These are phyloP conservation scores for Serripes groenlandicus DNA, from an alignment of 2,888 invertebrate genomes.

Conservation along the genomic window DNA sequence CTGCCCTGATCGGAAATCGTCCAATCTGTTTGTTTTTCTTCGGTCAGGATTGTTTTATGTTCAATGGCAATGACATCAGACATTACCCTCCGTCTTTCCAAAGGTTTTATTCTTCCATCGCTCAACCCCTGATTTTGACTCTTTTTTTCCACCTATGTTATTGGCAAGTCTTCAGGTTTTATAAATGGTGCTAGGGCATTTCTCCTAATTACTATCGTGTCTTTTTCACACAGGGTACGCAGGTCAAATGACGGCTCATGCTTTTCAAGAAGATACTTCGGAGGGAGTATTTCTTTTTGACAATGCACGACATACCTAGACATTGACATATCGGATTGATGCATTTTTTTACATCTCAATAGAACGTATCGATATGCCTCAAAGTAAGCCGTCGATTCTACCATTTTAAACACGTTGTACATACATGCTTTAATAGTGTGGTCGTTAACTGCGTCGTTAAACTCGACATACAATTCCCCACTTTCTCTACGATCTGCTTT, in stretches of 20 bases:
- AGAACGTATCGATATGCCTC: slow-evolving; percentile 93
- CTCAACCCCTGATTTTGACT: no score
- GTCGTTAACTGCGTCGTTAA: slow-evolving; percentile 46
- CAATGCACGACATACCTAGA: slow-evolving; percentile 67
- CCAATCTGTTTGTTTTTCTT: no score
- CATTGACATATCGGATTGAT: slow-evolving; percentile 70
- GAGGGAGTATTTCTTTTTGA: slow-evolving; percentile 56
- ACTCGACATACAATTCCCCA: slow-evolving; percentile 69
- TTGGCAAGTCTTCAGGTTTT: no score
- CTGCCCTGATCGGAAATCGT: no score
- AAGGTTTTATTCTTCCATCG: no score
- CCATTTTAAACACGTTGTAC: slow-evolving; percentile 88
- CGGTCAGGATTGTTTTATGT: no score
- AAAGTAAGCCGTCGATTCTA: slow-evolving; percentile 93
- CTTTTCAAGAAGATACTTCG: slow-evolving; percentile 51
- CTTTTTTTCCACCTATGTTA: no score
- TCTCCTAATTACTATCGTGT: not conserved
- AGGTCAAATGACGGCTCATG: not conserved
- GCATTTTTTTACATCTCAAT: slow-evolving; percentile 89
- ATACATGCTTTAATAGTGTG: slow-evolving; percentile 10
- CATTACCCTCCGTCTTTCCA: no score
- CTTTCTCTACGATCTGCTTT: slow-evolving; percentile 56
- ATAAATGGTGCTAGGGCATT: not conserved
- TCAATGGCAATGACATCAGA: no score
- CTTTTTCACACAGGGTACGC: not conserved